Evolutionary conservation across 2,113 vertebrate species (phyloP).

Genomic region (Oncorhynchus gorbuscha): DNA sequence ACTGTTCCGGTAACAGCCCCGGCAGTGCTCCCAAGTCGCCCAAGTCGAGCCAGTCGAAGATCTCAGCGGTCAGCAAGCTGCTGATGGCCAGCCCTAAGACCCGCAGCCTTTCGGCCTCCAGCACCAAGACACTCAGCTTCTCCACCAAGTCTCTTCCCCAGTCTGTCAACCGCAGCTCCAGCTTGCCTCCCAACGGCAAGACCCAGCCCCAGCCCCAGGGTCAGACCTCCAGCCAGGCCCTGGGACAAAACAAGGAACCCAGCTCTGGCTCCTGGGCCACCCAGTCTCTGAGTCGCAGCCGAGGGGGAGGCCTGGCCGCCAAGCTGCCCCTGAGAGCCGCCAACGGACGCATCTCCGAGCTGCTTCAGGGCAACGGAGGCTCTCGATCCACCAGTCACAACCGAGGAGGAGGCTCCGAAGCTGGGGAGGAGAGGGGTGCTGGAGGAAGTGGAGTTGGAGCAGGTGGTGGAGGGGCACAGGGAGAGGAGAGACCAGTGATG

Average conservation of each 20-base stretch:
- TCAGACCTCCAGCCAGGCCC: slow-evolving; percentile 77
- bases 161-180: slow-evolving; percentile 72
- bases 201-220: slow-evolving; percentile 49
- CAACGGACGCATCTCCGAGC: slow-evolving; percentile 88
- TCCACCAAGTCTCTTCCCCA: slow-evolving; percentile 82
- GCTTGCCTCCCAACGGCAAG: slow-evolving; percentile 75
- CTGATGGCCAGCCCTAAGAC: slow-evolving; percentile 91
- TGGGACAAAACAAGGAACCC: slow-evolving; percentile 87
- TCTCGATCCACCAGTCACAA: too few species aligned
- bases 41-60: slow-evolving; percentile 85
- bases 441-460: slow-evolving; percentile 62
- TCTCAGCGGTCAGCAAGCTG: slow-evolving; percentile 94
- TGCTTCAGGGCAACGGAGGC: slow-evolving; percentile 78
- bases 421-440: slow-evolving; percentile 71
- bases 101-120: slow-evolving; percentile 74
- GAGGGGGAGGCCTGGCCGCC: slow-evolving; percentile 89
- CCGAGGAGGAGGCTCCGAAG: slow-evolving; percentile 76
- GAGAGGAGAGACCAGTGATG: slow-evolving; percentile 67
- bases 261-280: slow-evolving; percentile 87
- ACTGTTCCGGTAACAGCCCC: slow-evolving; percentile 37
- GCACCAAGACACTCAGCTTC: slow-evolving; percentile 82
- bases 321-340: slow-evolving; percentile 90
- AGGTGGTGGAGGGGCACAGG: slow-evolving; percentile 78
- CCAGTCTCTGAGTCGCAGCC: slow-evolving; percentile 89
- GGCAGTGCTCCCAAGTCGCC: slow-evolving; percentile 53